These are phyloP conservation scores for Euura lappo DNA, from an alignment of 1,140 invertebrate genomes.

Conservation along the genomic window DNA sequence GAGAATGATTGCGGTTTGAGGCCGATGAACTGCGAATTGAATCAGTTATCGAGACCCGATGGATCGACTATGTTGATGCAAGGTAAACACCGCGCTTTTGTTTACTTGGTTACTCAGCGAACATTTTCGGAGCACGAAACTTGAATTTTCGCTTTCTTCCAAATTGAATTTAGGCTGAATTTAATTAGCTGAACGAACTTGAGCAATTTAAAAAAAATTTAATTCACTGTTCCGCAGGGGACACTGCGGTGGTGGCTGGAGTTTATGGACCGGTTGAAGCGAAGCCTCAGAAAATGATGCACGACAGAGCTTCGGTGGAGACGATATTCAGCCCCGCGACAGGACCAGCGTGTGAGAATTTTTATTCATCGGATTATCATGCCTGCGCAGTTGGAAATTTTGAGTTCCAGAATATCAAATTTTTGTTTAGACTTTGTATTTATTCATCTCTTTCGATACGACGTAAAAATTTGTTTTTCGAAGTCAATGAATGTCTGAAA, in stretches of 20 bases:
- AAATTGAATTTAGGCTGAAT: conserved; percentile 10
- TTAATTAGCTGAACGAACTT: too few relatives aligned
- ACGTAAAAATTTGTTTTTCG: too few relatives aligned
- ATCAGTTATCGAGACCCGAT: conserved; percentile 73
- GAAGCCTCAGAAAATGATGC: conserved; percentile 76
- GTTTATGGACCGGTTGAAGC: conserved; percentile 87
- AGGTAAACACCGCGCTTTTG: conserved; percentile 52
- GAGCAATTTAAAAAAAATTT: conserved; percentile 18
- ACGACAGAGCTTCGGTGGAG: conserved; percentile 81
- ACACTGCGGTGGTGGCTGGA: conserved; percentile 77
- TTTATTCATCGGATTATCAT: conserved; percentile 39
- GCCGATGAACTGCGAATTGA: conserved; percentile 70
- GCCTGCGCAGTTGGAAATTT: neutral
- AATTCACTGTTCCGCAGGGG: conserved; percentile 63
- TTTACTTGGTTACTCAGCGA: too few relatives aligned
- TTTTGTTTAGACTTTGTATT: too few relatives aligned
- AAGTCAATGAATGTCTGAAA: too few relatives aligned
- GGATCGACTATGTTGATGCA: conserved; percentile 78
- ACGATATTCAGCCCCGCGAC: conserved; percentile 78
- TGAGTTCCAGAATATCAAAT: neutral
- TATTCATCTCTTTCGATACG: too few relatives aligned
- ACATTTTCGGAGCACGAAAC: neutral
- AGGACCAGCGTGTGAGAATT: conserved; percentile 71
- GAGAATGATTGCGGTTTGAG: conserved; percentile 39
- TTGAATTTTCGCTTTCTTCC: neutral